Base-by-base conservation (phyloP, 2,113 vertebrate genomes). In the Chionis minor region DNA sequence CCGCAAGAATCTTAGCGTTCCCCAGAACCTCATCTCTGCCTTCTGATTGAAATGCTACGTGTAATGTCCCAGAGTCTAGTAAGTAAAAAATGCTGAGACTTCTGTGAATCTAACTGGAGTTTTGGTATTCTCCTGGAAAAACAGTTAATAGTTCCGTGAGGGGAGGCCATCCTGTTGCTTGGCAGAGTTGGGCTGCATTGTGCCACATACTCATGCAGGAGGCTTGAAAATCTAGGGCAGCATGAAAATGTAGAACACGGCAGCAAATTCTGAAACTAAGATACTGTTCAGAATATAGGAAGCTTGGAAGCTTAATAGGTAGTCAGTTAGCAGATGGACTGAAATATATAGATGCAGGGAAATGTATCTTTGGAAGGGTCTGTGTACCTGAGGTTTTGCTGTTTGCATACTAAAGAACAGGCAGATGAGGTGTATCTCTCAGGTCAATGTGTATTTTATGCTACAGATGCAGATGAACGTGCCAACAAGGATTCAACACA, bases 141-240 rank as follows among this genome's bases (percentile, higher is more conserved):
- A 35, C 15, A 33, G 45, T 81, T 65, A 62, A 45, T 58, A 51
- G 49, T 79, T 85, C 40, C 12, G 49, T 55, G 47, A 86, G 21
- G 24, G 0, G 16, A 77, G 54, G 56, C 65, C 15, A 44, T 93
- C 66, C 63, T 92, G 28, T 58, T 91, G 81, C 62, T 92, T 5
- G 0, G 52, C 74, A 77, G 71, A 69, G 26, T 17, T 90, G 47
- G 17, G 20, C 56, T 88, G 52, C 0, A 1, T 69, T 70, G 81
- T 95, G 67, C 77, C 54, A 62, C 19, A 16, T 69, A 22, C 45
- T 89, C 77, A 33, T 95, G 56, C 52, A 44, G 70, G 54, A 86
- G 86, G 65, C 47, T 71, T 92, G 44, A 58, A 87, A 84, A 71
- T 92, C n/a, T 78, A 63, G 47, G 59, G 32, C 52, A 80, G 73